phyloP scores from a whole-genome alignment of 2,888 invertebrate genomes.

The Aethes cnicana region DNA sequence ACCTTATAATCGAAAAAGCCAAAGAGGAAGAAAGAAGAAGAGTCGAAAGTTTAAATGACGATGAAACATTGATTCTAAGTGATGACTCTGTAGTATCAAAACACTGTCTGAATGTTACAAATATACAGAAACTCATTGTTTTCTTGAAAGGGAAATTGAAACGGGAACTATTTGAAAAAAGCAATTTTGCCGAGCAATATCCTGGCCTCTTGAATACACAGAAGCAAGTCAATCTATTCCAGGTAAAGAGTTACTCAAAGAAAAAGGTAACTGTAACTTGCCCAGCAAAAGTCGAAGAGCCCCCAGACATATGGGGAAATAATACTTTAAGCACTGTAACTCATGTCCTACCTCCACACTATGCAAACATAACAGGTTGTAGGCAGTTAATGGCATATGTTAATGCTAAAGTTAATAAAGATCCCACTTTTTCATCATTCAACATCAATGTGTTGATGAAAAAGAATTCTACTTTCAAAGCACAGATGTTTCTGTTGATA shows the following conservation, averaged over 20 bases:
- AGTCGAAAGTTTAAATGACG: slow-evolving; percentile 28
- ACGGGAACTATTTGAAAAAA: slow-evolving; percentile 43
- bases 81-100: slow-evolving; percentile 28
- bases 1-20: slow-evolving; percentile 48
- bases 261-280: slow-evolving; percentile 39
- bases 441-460: slow-evolving; percentile 43
- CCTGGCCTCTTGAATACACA: slow-evolving; percentile 42
- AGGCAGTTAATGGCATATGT: slow-evolving; percentile 53
- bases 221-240: slow-evolving; percentile 39
- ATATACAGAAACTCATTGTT: slow-evolving; percentile 54
- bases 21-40: slow-evolving; percentile 41
- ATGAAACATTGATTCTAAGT: slow-evolving; percentile 14
- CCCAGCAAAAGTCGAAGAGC: slow-evolving; percentile 33
- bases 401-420: slow-evolving; percentile 30
- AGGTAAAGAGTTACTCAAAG: slow-evolving; percentile 61
- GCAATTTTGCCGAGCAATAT: slow-evolving; percentile 42
- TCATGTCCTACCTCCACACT: slow-evolving; percentile 63
- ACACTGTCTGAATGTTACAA: slow-evolving; percentile 44
- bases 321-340: slow-evolving; percentile 35
- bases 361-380: slow-evolving; percentile 61
- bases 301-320: slow-evolving; percentile 60
- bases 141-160: slow-evolving; percentile 54
- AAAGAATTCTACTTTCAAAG: slow-evolving; percentile 47
- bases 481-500: slow-evolving; percentile 46
- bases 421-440: slow-evolving; percentile 16